Evolutionary conservation across 2,888 invertebrate species (phyloP), one percentile per base, ranked within the genome.

Genomic region (Polia nebulosa): DNA sequence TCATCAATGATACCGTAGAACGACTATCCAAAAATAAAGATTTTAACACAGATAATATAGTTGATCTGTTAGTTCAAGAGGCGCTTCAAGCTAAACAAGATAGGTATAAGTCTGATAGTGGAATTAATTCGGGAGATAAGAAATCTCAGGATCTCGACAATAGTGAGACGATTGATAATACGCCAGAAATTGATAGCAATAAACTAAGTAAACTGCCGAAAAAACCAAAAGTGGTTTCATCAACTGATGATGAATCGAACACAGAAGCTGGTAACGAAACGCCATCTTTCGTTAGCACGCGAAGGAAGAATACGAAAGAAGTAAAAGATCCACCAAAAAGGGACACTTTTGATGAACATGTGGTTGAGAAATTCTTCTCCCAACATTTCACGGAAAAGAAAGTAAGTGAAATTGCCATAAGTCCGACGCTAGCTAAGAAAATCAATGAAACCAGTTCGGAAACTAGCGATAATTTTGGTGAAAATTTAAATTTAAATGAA

Each of bases 171-270:
- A 88, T 89, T 27, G 90, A 90, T 55, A 85, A 88, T 66, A 89
- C 89, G 2, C 86, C 83, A 2, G 61, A 79, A 71, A 47, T 71
- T 47, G 67, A 74, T 27, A 77, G 82, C 49, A 51, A 65, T 15
- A 68, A 51, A 22, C 17, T 60, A 13, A 78, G 44, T 47, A 73
- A 73, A 49, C 20, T 56, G 27, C 44, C 59, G 6, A 78, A 70
- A 22, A 78, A 59, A 17, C 11, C 64, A 4, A 85, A 85, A 67
- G 72, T 81, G 29, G 52, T 72, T 3, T 84, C 85, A 45, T 87
- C 92, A 5, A 88, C 90, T 0, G 89, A 92, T 6, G 91, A 93
- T 64, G 92, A 93, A 55, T 92, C 90, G 0, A 93, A 91, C 68
- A 89, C 88, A 2, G 93, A 92, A 72, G 85, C 78, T 44, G 82